phyloP scores from a whole-genome alignment of 2,888 invertebrate genomes.

The Alloscopus bannaensis region DNA sequence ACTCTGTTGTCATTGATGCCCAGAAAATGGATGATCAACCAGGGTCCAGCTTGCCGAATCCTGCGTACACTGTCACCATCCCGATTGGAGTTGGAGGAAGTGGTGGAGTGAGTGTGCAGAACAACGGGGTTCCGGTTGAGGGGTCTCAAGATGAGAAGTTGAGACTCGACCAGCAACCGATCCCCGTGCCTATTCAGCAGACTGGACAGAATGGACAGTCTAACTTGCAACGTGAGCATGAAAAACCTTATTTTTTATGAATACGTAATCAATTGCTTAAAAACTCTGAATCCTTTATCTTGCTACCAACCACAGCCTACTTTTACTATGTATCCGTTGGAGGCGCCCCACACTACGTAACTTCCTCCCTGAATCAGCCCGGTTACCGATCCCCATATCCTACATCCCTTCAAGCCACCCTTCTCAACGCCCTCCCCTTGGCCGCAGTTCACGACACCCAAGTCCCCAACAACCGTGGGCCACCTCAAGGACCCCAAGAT shows the following conservation, averaged over 20 bases:
- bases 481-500: not conserved
- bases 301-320: conserved; percentile 53
- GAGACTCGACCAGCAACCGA: not conserved
- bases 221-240: not conserved
- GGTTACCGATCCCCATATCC: conserved; percentile 53
- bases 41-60: conserved; percentile 15
- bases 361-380: conserved; percentile 30
- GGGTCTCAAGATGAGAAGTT: not conserved
- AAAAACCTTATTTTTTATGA: not conserved
- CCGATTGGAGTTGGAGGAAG: conserved; percentile 44
- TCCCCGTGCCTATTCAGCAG: conserved; percentile 3
- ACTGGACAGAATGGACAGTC: not conserved
- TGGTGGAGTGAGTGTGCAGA: conserved; percentile 26
- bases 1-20: conserved; percentile 39
- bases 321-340: conserved; percentile 69
- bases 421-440: conserved; percentile 74
- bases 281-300: not conserved
- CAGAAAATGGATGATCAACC: not conserved
- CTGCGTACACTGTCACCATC: conserved; percentile 40
- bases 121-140: not conserved
- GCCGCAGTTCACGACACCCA: conserved; percentile 75
- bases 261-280: too few species aligned
- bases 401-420: conserved; percentile 63
- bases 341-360: conserved; percentile 65
- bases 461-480: conserved; percentile 68